Evolutionary conservation across 2,888 invertebrate species (phyloP).

Genomic region (Philereme transversata): DNA sequence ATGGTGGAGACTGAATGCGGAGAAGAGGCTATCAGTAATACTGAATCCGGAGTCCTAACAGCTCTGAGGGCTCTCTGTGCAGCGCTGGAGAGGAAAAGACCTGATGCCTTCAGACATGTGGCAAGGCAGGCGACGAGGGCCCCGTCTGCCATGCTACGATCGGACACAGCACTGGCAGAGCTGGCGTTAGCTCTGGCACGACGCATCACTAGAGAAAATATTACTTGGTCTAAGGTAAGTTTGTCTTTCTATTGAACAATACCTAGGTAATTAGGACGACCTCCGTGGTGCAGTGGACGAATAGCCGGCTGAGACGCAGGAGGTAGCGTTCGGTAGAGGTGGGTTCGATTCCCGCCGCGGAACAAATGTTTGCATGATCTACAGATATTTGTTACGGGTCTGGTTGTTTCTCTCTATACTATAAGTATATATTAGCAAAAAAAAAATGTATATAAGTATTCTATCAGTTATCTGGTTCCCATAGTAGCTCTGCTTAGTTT

Average conservation of each 20-base stretch:
- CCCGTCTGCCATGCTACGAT: slow-evolving; percentile 83
- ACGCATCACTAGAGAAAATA: slow-evolving; percentile 88
- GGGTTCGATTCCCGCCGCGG: too few relatives aligned
- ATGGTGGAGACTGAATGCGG: slow-evolving; percentile 82
- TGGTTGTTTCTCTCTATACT: too few relatives aligned
- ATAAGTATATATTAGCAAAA: too few relatives aligned
- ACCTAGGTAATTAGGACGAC: too few relatives aligned
- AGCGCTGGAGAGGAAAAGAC: slow-evolving; percentile 91
- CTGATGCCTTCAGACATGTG: slow-evolving; percentile 88
- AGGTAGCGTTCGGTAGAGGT: too few relatives aligned
- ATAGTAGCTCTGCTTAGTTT: too few relatives aligned
- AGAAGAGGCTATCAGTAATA: slow-evolving; percentile 78
- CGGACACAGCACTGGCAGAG: slow-evolving; percentile 85
- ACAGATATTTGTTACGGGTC: too few relatives aligned
- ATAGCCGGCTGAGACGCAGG: too few relatives aligned
- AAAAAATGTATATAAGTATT: too few relatives aligned
- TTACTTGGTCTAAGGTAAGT: slow-evolving; percentile 90
- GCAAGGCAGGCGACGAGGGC: slow-evolving; percentile 88
- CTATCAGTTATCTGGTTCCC: too few relatives aligned
- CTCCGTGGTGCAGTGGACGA: too few relatives aligned
- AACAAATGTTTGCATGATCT: too few relatives aligned
- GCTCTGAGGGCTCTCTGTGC: slow-evolving; percentile 83
- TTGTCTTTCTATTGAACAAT: neutral
- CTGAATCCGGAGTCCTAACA: slow-evolving; percentile 72
- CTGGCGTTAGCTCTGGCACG: slow-evolving; percentile 88